These are phyloP conservation scores for Bruchidius siliquastri DNA, from an alignment of 2,888 invertebrate genomes.

Conservation along the genomic window DNA sequence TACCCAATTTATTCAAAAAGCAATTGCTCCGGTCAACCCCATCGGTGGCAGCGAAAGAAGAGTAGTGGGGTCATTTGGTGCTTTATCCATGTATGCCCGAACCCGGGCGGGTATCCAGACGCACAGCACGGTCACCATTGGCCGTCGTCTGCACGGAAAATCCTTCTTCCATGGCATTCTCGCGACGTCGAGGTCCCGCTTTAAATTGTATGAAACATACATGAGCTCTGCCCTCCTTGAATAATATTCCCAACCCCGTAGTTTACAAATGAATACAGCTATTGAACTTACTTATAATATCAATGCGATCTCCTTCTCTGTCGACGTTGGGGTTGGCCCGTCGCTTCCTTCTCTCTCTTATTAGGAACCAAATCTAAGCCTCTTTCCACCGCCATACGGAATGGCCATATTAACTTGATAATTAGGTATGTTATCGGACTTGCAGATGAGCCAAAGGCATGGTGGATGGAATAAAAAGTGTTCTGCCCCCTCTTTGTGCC, in stretches of 20 bases:
- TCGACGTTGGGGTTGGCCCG: constrained; percentile 26
- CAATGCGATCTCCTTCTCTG: constrained; percentile 52
- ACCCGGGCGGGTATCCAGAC: constrained; percentile 14
- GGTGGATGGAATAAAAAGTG: constrained; percentile 69
- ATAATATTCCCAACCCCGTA: constrained; percentile 50
- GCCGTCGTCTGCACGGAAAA: constrained; percentile 29
- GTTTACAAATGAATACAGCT: constrained; percentile 69
- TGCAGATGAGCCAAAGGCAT: constrained; percentile 75
- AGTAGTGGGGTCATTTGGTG: constrained; percentile 9
- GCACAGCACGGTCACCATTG: constrained; percentile 24
- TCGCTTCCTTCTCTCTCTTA: constrained; percentile 42
- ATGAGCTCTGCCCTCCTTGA: constrained; percentile 52
- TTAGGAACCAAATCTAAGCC: constrained; percentile 48
- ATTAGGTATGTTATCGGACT: constrained; percentile 87
- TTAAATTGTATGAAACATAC: constrained; percentile 59
- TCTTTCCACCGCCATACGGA: constrained; percentile 59
- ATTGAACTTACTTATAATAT: constrained; percentile 69
- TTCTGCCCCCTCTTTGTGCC: constrained; percentile 57
- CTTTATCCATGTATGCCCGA: constrained; percentile 23
- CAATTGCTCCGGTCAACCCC: constrained; percentile 1
- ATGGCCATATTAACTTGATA: constrained; percentile 86
- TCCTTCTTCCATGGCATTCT: constrained; percentile 35
- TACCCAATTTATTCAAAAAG: too few relatives aligned
- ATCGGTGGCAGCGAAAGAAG: neutral
- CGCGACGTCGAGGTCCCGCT: constrained; percentile 42